Conservation (phyloP, 2,888 invertebrate species). For the Pristionchus arcanus region DNA sequence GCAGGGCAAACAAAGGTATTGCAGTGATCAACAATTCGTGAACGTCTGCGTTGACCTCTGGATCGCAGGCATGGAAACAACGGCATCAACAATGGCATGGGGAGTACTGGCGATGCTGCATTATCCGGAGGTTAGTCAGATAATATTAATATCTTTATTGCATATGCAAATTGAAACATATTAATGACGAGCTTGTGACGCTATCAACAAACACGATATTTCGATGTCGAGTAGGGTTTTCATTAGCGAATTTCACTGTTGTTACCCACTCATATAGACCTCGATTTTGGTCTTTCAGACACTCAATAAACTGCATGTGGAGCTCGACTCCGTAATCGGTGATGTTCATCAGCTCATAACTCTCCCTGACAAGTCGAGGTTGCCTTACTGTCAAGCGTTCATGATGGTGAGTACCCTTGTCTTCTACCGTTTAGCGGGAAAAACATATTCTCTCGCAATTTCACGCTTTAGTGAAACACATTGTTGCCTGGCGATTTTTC, state of each 20-base stretch:
- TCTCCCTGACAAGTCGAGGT: slow-evolving; percentile 55
- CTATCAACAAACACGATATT: too few species aligned
- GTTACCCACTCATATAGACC: too few species aligned
- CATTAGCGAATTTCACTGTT: too few species aligned
- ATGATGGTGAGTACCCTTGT: slow-evolving; percentile 58
- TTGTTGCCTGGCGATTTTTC: too few species aligned
- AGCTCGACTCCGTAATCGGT: slow-evolving; percentile 61
- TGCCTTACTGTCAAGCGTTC: slow-evolving; percentile 62
- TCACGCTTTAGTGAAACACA: too few species aligned
- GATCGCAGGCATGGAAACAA: slow-evolving; percentile 70
- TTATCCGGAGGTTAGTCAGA: not conserved
- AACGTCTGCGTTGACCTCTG: slow-evolving; percentile 63
- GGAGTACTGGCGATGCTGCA: slow-evolving; percentile 60
- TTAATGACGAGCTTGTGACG: too few species aligned
- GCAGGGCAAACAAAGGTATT: too few species aligned
- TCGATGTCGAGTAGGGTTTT: too few species aligned
- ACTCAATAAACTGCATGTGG: slow-evolving; percentile 59
- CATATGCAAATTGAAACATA: too few species aligned
- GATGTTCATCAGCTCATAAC: slow-evolving; percentile 60
- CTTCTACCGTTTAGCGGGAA: too few species aligned
- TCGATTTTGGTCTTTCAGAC: slow-evolving; percentile 26
- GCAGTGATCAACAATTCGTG: slow-evolving; percentile 49
- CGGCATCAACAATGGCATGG: slow-evolving; percentile 66
- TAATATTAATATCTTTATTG: too few species aligned
- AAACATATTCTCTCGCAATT: too few species aligned